Evolutionary conservation across 2,797 vertebrate genomes (phyloP).

Genomic region (Tenualosa thibaudeaui): DNA sequence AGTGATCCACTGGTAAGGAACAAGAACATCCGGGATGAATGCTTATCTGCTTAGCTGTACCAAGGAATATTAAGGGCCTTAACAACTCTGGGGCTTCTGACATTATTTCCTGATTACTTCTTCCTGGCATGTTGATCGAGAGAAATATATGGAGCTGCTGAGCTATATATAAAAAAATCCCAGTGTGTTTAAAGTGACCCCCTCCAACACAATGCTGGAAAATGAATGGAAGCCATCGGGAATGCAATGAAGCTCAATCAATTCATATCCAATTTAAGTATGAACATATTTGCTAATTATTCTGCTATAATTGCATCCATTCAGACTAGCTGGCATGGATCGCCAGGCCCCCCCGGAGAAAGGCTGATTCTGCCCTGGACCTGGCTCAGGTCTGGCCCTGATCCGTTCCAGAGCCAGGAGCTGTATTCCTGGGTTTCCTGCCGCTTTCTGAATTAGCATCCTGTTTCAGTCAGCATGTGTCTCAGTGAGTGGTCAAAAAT

Average conservation of each 20-base stretch:
- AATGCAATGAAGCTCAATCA: background rate
- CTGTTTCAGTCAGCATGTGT: background rate
- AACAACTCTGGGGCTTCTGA: background rate
- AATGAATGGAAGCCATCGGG: background rate
- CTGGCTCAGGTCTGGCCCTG: background rate
- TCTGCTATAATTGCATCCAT: constrained; percentile 12
- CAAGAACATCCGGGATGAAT: background rate
- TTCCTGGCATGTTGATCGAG: background rate
- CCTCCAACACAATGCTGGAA: background rate
- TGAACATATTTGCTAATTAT: constrained; percentile 20
- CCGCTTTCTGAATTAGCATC: background rate
- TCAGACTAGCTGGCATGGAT: background rate
- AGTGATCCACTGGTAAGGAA: background rate
- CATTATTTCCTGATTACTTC: background rate
- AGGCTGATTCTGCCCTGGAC: background rate
- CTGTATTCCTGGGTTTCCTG: background rate
- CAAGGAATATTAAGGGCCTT: background rate
- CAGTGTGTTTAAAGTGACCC: background rate
- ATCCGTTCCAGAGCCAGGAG: background rate
- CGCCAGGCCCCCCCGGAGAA: background rate
- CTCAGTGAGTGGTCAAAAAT: constrained; percentile 27
- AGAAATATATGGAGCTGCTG: background rate
- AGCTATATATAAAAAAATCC: background rate
- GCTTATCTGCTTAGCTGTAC: background rate
- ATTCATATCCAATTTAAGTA: background rate